phyloP scores from a whole-genome alignment of 2,888 invertebrate genomes.

The Cephus pygmeus region DNA sequence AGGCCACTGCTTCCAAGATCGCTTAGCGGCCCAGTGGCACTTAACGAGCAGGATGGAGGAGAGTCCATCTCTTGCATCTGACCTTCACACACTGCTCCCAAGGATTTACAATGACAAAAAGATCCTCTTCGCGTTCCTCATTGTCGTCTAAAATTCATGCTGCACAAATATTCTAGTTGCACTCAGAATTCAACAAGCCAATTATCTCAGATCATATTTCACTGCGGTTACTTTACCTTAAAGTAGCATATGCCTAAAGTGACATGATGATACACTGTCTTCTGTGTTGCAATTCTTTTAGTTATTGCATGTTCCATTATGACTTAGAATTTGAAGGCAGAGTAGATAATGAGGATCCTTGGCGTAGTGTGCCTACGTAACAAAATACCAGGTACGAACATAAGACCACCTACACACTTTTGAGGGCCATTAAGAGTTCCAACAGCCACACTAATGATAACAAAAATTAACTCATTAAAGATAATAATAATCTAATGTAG shows the following conservation, averaged over 20 bases:
- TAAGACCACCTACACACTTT: background rate
- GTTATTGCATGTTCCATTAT: slow-evolving; percentile 49
- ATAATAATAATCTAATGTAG: background rate
- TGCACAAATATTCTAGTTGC: slow-evolving; percentile 37
- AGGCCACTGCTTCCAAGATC: slow-evolving; percentile 82
- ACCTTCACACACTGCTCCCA: slow-evolving; percentile 17
- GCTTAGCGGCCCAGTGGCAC: slow-evolving; percentile 79
- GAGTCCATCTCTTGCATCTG: slow-evolving; percentile 73
- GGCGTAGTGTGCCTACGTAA: background rate
- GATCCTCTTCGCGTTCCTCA: slow-evolving; percentile 48
- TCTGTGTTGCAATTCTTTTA: slow-evolving; percentile 39
- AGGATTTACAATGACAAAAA: slow-evolving; percentile 42
- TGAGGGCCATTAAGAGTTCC: background rate
- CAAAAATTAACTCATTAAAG: background rate
- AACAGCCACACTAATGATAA: background rate
- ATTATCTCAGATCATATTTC: slow-evolving; percentile 1
- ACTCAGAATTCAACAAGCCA: slow-evolving; percentile 33
- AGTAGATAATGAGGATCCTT: background rate
- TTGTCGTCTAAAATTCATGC: slow-evolving; percentile 50
- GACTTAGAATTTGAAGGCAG: slow-evolving; percentile 18
- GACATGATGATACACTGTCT: slow-evolving; percentile 32
- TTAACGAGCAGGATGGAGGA: slow-evolving; percentile 80
- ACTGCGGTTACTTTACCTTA: slow-evolving; percentile 38
- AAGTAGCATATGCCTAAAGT: slow-evolving; percentile 44
- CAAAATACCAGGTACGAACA: background rate